These are phyloP conservation scores for Odontamblyopus rebecca DNA, from an alignment of 2,797 vertebrate genomes.

Conservation along the genomic window DNA sequence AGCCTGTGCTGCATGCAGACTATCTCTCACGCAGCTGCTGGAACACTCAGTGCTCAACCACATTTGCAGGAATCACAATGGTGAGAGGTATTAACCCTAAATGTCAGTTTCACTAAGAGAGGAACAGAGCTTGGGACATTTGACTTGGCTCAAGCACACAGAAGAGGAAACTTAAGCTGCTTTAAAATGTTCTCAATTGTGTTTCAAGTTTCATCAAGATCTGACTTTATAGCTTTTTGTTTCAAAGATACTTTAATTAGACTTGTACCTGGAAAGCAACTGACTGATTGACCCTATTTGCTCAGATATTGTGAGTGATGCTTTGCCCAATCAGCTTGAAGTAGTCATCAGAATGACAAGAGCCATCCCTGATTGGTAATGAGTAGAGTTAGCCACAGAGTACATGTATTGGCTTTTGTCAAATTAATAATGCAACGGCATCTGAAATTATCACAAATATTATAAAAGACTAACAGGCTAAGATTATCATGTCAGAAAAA, in stretches of 20 bases:
- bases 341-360: too few relatives aligned
- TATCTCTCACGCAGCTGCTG: constrained; percentile 43
- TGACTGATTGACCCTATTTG: too few relatives aligned
- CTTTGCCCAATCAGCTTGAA: too few relatives aligned
- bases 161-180: constrained; percentile 46
- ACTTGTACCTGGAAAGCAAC: too few relatives aligned
- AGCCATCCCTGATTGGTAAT: too few relatives aligned
- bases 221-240: constrained; percentile 2
- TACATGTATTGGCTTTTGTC: too few relatives aligned
- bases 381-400: too few relatives aligned
- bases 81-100: constrained; percentile 66
- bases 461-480: too few relatives aligned
- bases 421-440: too few relatives aligned
- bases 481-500: too few relatives aligned
- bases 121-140: constrained; percentile 30
- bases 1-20: constrained; percentile 18
- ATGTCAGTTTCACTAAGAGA: constrained; percentile 60
- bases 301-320: too few relatives aligned
- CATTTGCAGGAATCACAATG: constrained; percentile 66
- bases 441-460: too few relatives aligned
- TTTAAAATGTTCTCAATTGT: constrained; percentile 41
- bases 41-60: constrained; percentile 56
- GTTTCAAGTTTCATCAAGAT: constrained; percentile 44
- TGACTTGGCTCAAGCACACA: constrained; percentile 42
- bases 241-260: constrained; percentile 6